These are phyloP conservation scores for Falcaria lacertinaria DNA, from an alignment of 2,888 invertebrate genomes.

Conservation along the genomic window DNA sequence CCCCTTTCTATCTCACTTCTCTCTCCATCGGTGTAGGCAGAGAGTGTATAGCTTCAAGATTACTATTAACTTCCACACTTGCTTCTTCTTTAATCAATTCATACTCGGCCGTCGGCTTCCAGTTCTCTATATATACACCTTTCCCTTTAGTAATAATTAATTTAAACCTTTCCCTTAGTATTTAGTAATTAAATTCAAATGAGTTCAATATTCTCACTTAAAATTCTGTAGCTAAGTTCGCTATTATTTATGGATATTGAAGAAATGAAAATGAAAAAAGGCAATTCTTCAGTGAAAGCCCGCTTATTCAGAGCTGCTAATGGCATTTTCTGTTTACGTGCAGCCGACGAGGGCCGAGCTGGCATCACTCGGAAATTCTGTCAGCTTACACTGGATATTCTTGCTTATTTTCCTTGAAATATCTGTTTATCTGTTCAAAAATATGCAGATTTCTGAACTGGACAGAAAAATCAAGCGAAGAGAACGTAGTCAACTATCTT, in stretches of 20 bases:
- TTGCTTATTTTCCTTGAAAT: not conserved
- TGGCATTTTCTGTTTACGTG: slow-evolving; percentile 52
- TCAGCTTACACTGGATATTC: slow-evolving; percentile 22
- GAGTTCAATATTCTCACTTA: too few species aligned
- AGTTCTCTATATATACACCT: too few species aligned
- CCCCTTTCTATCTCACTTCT: too few species aligned
- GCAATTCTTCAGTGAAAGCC: slow-evolving; percentile 33
- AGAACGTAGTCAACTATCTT: not conserved
- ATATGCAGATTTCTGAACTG: not conserved
- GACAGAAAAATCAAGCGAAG: not conserved
- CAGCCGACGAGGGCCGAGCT: slow-evolving; percentile 25
- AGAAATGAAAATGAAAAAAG: slow-evolving; percentile 37
- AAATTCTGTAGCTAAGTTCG: not conserved
- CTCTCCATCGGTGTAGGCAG: too few species aligned
- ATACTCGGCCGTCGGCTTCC: too few species aligned
- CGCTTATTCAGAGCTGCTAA: slow-evolving; percentile 49
- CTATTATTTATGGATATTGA: slow-evolving; percentile 12
- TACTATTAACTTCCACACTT: too few species aligned
- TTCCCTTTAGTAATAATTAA: too few species aligned
- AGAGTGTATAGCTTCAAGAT: too few species aligned
- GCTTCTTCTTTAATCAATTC: too few species aligned
- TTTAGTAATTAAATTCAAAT: too few species aligned
- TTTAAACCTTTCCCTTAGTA: too few species aligned
- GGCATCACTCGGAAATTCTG: slow-evolving; percentile 24
- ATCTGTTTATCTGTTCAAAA: not conserved